Evolutionary conservation across 1,140 invertebrate species (phyloP).

Genomic region (Drosophila elegans): DNA sequence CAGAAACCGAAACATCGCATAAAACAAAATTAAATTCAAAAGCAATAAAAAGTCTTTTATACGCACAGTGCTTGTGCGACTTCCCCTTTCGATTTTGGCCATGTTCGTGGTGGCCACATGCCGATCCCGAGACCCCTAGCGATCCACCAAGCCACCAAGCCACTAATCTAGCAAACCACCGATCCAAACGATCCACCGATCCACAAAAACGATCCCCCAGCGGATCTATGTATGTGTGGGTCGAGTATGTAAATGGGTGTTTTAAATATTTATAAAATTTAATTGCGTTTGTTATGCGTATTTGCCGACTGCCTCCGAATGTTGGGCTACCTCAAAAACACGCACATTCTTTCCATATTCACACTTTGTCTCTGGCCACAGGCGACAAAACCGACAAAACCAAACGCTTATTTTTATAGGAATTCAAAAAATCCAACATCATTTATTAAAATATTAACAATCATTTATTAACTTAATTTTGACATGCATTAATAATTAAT

Average conservation of each 20-base stretch:
- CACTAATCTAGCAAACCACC: neutral
- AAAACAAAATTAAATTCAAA: slow-evolving; percentile 75
- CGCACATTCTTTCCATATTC: slow-evolving; percentile 72
- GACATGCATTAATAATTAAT: too few species aligned
- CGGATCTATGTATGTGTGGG: slow-evolving; percentile 24
- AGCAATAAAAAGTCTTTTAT: slow-evolving; percentile 70
- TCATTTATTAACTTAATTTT: neutral
- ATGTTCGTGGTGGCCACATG: slow-evolving; percentile 23
- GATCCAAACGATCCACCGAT: neutral
- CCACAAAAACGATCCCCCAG: slow-evolving; percentile 2
- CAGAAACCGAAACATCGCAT: slow-evolving; percentile 46
- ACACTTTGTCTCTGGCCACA: slow-evolving; percentile 51
- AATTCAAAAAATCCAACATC: neutral
- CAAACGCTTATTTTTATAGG: neutral
- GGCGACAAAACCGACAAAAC: slow-evolving; percentile 20
- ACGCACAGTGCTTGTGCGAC: slow-evolving; percentile 63
- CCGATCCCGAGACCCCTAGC: slow-evolving; percentile 12
- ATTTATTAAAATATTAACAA: neutral
- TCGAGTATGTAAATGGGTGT: slow-evolving; percentile 70
- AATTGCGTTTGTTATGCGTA: slow-evolving; percentile 77
- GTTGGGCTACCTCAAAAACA: slow-evolving; percentile 61
- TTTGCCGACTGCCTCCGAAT: slow-evolving; percentile 40
- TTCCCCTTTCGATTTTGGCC: slow-evolving; percentile 75
- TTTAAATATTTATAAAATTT: slow-evolving; percentile 81
- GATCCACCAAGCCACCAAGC: neutral